These are phyloP conservation scores for Drosophila borealis DNA, from an alignment of 2,888 invertebrate genomes.

Conservation along the genomic window DNA sequence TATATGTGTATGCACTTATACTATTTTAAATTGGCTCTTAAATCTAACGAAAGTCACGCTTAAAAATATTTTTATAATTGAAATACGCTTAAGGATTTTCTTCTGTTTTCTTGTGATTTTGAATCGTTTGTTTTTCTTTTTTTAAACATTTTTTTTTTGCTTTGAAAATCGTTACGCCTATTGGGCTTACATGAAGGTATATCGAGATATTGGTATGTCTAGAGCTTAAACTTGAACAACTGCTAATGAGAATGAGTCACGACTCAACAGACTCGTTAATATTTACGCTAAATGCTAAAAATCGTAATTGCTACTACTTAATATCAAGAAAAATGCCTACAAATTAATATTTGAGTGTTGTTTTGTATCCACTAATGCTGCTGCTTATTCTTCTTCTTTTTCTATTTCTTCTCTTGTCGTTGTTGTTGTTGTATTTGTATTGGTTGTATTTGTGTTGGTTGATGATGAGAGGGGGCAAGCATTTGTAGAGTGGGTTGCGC, in stretches of 20 bases:
- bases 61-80: slow-evolving; percentile 58
- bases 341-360: slow-evolving; percentile 69
- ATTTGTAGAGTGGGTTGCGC: slow-evolving; percentile 74
- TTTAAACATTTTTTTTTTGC: slow-evolving; percentile 22
- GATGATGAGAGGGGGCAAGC: slow-evolving; percentile 57
- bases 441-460: slow-evolving; percentile 16
- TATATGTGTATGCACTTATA: slow-evolving; percentile 41
- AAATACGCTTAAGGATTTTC: slow-evolving; percentile 18
- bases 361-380: slow-evolving; percentile 49
- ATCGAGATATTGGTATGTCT: slow-evolving; percentile 65
- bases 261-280: slow-evolving; percentile 78
- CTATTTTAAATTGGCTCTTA: slow-evolving; percentile 55
- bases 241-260: slow-evolving; percentile 78
- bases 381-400: slow-evolving; percentile 26
- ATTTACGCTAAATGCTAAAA: slow-evolving; percentile 78
- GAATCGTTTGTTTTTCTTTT: slow-evolving; percentile 37
- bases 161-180: slow-evolving; percentile 53
- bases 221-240: slow-evolving; percentile 80
- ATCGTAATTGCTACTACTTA: slow-evolving; percentile 81
- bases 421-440: slow-evolving; percentile 20
- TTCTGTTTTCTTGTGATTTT: slow-evolving; percentile 44
- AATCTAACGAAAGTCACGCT: slow-evolving; percentile 71
- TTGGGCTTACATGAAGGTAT: slow-evolving; percentile 52
- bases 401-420: slow-evolving; percentile 2
- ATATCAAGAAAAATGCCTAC: slow-evolving; percentile 70